Evolutionary conservation across 53 echinoderm and acorn worm genomes (phyloP).

Genomic region (Crossaster papposus): DNA sequence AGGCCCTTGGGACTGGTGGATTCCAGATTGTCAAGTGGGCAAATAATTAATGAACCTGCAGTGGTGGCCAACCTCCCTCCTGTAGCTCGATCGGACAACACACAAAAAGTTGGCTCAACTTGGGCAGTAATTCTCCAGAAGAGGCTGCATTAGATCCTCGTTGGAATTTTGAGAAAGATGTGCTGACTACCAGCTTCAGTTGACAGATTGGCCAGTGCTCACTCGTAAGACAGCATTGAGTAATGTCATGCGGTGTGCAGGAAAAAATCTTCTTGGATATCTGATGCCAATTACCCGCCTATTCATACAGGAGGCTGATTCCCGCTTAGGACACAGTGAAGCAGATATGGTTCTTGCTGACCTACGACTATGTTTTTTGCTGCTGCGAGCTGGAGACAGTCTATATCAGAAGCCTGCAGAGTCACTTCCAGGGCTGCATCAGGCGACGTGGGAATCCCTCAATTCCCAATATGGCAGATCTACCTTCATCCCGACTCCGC

Average conservation of each 20-base stretch:
- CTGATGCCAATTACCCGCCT: slow-evolving; percentile 25
- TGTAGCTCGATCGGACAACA: slow-evolving; percentile 1
- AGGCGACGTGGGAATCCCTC: slow-evolving; percentile 51
- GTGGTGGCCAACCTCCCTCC: slow-evolving; percentile 19
- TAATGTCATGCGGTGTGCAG: no score
- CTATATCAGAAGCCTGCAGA: slow-evolving; percentile 21
- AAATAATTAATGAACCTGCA: not conserved
- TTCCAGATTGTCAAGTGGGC: slow-evolving; percentile 62
- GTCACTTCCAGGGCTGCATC: slow-evolving; percentile 42
- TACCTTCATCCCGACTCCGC: slow-evolving; percentile 58
- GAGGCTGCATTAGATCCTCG: slow-evolving; percentile 42
- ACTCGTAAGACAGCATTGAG: slow-evolving; percentile 13
- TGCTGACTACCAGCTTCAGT: slow-evolving; percentile 21
- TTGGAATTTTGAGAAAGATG: slow-evolving; percentile 25
- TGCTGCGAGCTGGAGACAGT: slow-evolving; percentile 9
- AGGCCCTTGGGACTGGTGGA: slow-evolving; percentile 19
- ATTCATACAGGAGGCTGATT: not conserved
- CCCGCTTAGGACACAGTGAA: no score
- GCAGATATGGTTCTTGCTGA: slow-evolving; percentile 17
- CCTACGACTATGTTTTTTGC: slow-evolving; percentile 13
- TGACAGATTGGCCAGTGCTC: slow-evolving; percentile 21
- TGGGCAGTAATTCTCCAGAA: slow-evolving; percentile 1
- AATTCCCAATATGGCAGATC: slow-evolving; percentile 65
- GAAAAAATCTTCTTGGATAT: slow-evolving; percentile 56
- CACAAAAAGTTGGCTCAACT: not conserved